Conservation (phyloP, 2,113 vertebrate species). For the Labeo catla region DNA sequence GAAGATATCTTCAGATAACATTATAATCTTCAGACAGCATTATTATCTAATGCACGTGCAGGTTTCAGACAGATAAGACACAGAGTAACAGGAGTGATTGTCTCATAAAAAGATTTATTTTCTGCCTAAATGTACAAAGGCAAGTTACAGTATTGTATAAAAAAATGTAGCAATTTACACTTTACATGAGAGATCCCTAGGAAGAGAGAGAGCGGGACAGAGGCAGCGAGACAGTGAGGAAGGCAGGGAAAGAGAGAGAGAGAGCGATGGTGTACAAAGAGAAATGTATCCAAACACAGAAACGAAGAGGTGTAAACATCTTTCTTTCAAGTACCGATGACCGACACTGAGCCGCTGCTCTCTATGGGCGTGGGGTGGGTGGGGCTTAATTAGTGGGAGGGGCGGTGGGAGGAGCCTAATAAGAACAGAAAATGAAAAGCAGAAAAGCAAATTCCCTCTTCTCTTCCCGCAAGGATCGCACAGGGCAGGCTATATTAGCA, state of each 20-base stretch:
- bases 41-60: neutral
- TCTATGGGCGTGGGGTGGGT: slow-evolving; percentile 56
- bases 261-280: slow-evolving; percentile 39
- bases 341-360: slow-evolving; percentile 63
- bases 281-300: slow-evolving; percentile 79
- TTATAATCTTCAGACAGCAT: too few relatives aligned
- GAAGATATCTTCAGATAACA: neutral
- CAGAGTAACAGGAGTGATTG: slow-evolving; percentile 77
- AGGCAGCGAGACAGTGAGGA: neutral
- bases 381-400: slow-evolving; percentile 48
- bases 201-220: slow-evolving; percentile 58
- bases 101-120: slow-evolving; percentile 94
- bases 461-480: slow-evolving; percentile 43
- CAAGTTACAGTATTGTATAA: slow-evolving; percentile 84
- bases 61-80: slow-evolving; percentile 33
- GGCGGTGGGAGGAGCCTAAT: neutral
- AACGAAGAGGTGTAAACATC: slow-evolving; percentile 78
- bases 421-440: neutral
- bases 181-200: slow-evolving; percentile 75
- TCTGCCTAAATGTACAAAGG: slow-evolving; percentile 85
- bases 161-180: slow-evolving; percentile 85
- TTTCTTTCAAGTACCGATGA: slow-evolving; percentile 68
- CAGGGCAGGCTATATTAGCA: slow-evolving; percentile 54
- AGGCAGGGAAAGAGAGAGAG: slow-evolving; percentile 20
- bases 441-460: slow-evolving; percentile 23